Evolutionary conservation across 2,113 vertebrate species (phyloP).

Genomic region (Nothoprocta perdicaria): DNA sequence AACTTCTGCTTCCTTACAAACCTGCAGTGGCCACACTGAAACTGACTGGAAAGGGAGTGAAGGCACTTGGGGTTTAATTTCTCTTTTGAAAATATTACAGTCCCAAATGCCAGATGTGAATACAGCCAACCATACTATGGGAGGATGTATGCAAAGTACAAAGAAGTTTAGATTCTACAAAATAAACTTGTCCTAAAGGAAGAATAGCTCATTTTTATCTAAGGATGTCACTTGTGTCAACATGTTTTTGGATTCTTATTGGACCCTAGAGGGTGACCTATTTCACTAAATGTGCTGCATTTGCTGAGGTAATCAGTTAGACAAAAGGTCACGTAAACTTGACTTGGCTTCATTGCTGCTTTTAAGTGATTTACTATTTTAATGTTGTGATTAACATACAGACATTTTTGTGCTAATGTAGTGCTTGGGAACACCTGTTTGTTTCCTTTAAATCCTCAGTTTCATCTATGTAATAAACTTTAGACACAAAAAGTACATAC

Average conservation of each 20-base stretch:
- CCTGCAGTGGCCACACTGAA: background rate
- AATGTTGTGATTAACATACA: constrained; percentile 18
- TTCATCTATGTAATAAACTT: constrained; percentile 2
- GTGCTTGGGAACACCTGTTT: constrained; percentile 38
- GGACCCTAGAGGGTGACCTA: constrained; percentile 39
- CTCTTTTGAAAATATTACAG: background rate
- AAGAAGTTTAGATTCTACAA: background rate
- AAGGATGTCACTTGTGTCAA: constrained; percentile 12
- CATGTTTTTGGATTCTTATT: constrained; percentile 55
- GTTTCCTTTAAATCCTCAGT: constrained; percentile 29
- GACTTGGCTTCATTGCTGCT: constrained; percentile 8
- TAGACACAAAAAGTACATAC: background rate
- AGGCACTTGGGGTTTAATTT: background rate
- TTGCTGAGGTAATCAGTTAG: constrained; percentile 43
- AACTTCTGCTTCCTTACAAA: background rate
- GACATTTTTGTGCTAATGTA: constrained; percentile 28
- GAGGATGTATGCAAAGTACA: background rate
- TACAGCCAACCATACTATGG: background rate
- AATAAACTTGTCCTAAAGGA: constrained; percentile 26
- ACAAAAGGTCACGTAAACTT: constrained; percentile 47
- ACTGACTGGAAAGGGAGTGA: background rate
- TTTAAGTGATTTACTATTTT: constrained; percentile 40
- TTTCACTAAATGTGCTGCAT: constrained; percentile 39
- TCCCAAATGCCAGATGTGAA: background rate
- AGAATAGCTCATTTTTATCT: constrained; percentile 41